These are phyloP conservation scores for Entomyzon cyanotis DNA, from an alignment of 2,113 vertebrate species.

Conservation along the genomic window DNA sequence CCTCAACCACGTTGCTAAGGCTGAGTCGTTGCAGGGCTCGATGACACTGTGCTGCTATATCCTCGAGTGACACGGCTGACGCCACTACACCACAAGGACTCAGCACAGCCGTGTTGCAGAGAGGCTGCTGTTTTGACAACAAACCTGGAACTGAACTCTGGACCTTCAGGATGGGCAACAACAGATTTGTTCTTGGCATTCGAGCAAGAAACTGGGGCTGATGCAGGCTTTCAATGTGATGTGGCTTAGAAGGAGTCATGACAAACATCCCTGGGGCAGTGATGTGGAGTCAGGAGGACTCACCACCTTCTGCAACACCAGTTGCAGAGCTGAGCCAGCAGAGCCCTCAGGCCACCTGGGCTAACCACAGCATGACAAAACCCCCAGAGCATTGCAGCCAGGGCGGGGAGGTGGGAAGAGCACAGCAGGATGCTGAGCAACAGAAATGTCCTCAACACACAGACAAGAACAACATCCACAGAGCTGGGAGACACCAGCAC, in stretches of 20 bases:
- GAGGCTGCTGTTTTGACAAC: neutral
- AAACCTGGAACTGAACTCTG: neutral
- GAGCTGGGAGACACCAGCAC: neutral
- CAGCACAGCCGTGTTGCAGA: fast-evolving
- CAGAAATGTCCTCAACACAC: neutral
- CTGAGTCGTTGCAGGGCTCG: neutral
- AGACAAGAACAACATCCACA: neutral
- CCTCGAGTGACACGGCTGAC: fast-evolving
- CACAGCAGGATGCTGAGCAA: neutral
- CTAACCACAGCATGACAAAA: neutral
- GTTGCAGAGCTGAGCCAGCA: neutral
- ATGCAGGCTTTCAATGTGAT: neutral
- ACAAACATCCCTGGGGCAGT: neutral
- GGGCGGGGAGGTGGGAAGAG: neutral
- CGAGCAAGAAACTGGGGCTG: neutral
- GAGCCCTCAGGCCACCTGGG: neutral
- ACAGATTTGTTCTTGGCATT: neutral
- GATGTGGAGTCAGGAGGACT: neutral
- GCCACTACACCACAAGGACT: neutral
- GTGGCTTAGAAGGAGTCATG: neutral
- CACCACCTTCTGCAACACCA: neutral
- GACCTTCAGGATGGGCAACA: neutral
- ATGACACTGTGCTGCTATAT: neutral
- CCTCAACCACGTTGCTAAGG: neutral
- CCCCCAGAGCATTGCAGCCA: fast-evolving